These are phyloP conservation scores for Linyphia triangularis DNA, from an alignment of 2,888 invertebrate species.

Conservation along the genomic window DNA sequence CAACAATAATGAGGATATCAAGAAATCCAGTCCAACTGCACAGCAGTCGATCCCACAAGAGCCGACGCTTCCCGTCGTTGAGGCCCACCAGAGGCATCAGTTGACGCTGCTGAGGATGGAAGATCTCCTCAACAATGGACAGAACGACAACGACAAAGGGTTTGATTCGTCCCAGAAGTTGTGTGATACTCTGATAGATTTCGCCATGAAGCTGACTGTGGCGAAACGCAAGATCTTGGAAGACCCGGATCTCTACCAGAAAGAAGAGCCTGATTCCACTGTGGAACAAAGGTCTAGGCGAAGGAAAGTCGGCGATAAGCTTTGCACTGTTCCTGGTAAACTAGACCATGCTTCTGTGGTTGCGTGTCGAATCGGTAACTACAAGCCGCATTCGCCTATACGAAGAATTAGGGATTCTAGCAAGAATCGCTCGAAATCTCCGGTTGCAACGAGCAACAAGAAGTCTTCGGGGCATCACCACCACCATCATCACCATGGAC, in stretches of 20 bases:
- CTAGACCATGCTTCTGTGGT: constrained; percentile 93
- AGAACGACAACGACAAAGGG: constrained; percentile 82
- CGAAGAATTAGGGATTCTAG: constrained; percentile 43
- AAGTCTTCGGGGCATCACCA: constrained; percentile 48
- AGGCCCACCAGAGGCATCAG: constrained; percentile 88
- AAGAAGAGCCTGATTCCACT: constrained; percentile 75
- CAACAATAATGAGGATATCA: background rate
- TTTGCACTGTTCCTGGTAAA: constrained; percentile 90
- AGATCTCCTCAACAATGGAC: constrained; percentile 86
- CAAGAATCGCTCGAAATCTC: constrained; percentile 62
- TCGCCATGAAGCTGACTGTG: constrained; percentile 88
- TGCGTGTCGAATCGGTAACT: constrained; percentile 86
- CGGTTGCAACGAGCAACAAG: constrained; percentile 50
- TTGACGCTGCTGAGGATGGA: constrained; percentile 87
- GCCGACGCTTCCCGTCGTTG: constrained; percentile 83
- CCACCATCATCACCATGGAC: constrained; percentile 50
- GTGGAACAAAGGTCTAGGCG: constrained; percentile 83
- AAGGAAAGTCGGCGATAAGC: constrained; percentile 86
- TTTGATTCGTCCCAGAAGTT: constrained; percentile 84
- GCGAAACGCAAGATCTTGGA: constrained; percentile 90
- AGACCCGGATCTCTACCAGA: constrained; percentile 87
- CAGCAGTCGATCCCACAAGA: constrained; percentile 5
- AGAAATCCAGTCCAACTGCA: background rate
- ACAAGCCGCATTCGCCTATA: constrained; percentile 55
- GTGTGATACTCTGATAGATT: constrained; percentile 87